Evolutionary conservation across 2,888 invertebrate species (phyloP), one percentile per base, ranked within the genome.

Genomic region (Brachypalpus laphriformis): DNA sequence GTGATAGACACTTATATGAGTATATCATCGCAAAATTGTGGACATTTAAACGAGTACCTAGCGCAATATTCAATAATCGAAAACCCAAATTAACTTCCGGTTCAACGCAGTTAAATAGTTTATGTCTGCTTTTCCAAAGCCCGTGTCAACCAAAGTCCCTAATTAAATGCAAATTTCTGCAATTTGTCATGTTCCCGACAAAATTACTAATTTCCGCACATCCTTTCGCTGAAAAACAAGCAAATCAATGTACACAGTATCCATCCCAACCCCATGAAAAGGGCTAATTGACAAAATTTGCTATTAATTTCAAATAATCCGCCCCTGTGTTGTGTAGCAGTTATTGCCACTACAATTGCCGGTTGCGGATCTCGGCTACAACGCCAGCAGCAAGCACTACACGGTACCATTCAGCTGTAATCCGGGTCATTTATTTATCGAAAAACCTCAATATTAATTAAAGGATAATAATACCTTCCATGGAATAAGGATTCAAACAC

Each of bases 371-470:
- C 22, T 18, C 49, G 16, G 7, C 9, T 14, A 61, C n/a, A 51
- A 28, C 40, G 8, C 16, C 4, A 28, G 16, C 18, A 25, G 14
- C 31, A 65, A 37, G 11, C 45, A 65, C 20, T 8, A 8, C 16
- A 40, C 8, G 57, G 40, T 40, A 28, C 63, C 8, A 37, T 63
- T 37, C 22, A 18, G 5, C 7, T 6, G 40, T 78, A 78, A 78
- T 78, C 71, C 71, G 16, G 47, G 63, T 9, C 42, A 77, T 78
- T 78, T 71, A 65, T 71, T 78, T 45, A 78, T 71, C 45, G 71
- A 37, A 71, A 71, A 65, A 57, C 80, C 72, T 25, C 72, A 49
- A 72, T 80, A 80, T 80, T 80, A 80, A 80, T 80, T 80, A 80
- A 80, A 80, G 66, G 65, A 80, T 80, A 80, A 78, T 78, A 72